These are phyloP conservation scores for Papilio polytes DNA, from an alignment of 1,140 invertebrate species.

Conservation along the genomic window DNA sequence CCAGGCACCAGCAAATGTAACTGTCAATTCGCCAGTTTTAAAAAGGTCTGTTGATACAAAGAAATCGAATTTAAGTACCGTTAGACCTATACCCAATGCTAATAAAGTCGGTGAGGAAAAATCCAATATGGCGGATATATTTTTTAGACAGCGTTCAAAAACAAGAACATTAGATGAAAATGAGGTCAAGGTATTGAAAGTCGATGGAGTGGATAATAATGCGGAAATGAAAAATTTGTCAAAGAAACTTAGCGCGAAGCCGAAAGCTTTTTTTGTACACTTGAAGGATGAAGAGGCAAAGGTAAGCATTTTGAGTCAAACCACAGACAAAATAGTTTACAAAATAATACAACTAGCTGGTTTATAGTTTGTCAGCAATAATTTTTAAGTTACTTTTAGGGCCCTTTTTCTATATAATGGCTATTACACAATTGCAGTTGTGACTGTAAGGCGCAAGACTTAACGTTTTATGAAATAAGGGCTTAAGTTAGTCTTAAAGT, in stretches of 20 bases:
- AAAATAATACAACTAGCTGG: background rate
- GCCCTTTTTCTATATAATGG: no score
- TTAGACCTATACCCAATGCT: background rate
- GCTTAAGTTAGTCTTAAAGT: no score
- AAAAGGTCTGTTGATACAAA: constrained; percentile 59
- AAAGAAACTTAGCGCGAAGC: constrained; percentile 63
- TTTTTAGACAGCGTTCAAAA: constrained; percentile 59
- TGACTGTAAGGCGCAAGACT: no score
- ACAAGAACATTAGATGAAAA: constrained; percentile 76
- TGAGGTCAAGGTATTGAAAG: constrained; percentile 74
- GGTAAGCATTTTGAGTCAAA: constrained; percentile 42
- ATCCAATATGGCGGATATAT: constrained; percentile 35
- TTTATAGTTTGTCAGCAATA: no score
- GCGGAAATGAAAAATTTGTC: constrained; percentile 65
- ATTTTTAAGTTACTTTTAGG: no score
- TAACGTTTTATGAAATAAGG: no score
- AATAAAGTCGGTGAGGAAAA: constrained; percentile 30
- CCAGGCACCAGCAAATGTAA: constrained; percentile 61
- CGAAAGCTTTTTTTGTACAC: constrained; percentile 76
- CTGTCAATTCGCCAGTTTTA: constrained; percentile 72
- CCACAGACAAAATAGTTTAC: background rate
- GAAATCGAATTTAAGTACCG: constrained; percentile 50
- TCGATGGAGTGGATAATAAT: constrained; percentile 68
- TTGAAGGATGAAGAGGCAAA: constrained; percentile 56
- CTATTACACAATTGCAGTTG: no score